Evolutionary conservation across 2,888 invertebrate genomes (phyloP), one percentile per base, ranked within the genome.

Genomic region (Nipponacmea schrenckii): DNA sequence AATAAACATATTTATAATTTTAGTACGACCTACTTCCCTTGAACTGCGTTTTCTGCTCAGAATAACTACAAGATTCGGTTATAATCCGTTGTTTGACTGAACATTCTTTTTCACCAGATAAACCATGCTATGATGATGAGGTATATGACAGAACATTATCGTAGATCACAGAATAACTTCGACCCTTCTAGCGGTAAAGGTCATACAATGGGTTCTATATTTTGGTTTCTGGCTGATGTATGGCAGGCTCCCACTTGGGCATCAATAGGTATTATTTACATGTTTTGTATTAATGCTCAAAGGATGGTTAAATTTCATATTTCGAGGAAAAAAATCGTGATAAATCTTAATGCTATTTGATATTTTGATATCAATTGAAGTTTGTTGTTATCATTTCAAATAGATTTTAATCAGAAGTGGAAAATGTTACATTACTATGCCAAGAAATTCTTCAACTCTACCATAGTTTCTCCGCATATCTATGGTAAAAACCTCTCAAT

Each of bases 201-300:
- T 12, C 85, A 90, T 73, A 98, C 97, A 0, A 97, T 96, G 96
- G 98, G 98, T 0, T 96, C 97, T 0, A 90, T 98, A 67, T 98
- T 96, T 88, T 98, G 98, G 98, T 98, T 98, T 88, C 89, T 98
- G 17, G 97, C 98, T 87, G 97, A 97, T 87, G 94, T 97, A 31
- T 98, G 98, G 98, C 94, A 95, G 81, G 97, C 95, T 1, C 96
- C 97, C 0, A 94, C 96, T 0, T 98, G 98, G 98, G 71, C 84
- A 10, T 81, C 84, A 12, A 75, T 83, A 31, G 83, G 84, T 84
- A 67, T n/a, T 56, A 45, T n/a, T 62, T 17, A 67, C 45, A n/a
- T n/a, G n/a, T 56, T 14, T n/a, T n/a, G n/a, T n/a, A n/a, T n/a
- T n/a, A n/a, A n/a, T n/a, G n/a, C n/a, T n/a, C n/a, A n/a, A n/a